A percentile compares a stretch with the other conserved stretches of the same genome.
phyloP scores from a whole-genome alignment of 2,113 vertebrate genomes.

The Alaudala cheleensis region DNA sequence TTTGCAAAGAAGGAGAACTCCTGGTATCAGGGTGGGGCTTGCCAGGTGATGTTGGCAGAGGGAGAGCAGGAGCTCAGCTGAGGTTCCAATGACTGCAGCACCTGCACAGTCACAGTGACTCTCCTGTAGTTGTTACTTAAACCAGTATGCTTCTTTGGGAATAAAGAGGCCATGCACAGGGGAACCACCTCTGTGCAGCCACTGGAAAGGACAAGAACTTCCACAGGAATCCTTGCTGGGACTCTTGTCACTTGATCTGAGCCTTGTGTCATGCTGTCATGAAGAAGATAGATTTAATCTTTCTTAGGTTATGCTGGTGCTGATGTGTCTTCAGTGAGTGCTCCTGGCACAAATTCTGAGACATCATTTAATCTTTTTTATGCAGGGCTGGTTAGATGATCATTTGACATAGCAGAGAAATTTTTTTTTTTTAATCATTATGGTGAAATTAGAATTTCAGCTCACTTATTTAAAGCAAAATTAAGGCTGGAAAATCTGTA shows the following conservation, averaged over 20 bases:
- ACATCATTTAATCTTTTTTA: background rate
- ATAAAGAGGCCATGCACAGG: background rate
- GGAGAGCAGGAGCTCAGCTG: background rate
- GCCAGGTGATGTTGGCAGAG: background rate
- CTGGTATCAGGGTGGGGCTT: background rate
- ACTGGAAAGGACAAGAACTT: background rate
- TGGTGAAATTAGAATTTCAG: background rate
- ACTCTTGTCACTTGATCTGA: background rate
- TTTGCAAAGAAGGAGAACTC: background rate
- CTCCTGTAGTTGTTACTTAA: background rate
- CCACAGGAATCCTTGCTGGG: background rate
- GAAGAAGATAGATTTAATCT: background rate
- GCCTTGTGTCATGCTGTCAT: accelerated
- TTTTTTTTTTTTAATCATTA: background rate
- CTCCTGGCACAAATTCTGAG: background rate
- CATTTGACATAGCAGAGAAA: background rate
- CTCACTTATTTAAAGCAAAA: background rate
- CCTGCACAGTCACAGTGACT: background rate
- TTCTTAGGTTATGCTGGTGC: background rate
- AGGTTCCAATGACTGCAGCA: background rate
- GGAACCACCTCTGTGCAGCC: background rate
- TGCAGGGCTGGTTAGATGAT: background rate
- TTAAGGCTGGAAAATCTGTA: background rate
- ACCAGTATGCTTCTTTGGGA: background rate
- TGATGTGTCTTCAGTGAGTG: background rate